Base-by-base conservation (phyloP, 2,113 vertebrate species). In the Sebastes schlegelii region DNA sequence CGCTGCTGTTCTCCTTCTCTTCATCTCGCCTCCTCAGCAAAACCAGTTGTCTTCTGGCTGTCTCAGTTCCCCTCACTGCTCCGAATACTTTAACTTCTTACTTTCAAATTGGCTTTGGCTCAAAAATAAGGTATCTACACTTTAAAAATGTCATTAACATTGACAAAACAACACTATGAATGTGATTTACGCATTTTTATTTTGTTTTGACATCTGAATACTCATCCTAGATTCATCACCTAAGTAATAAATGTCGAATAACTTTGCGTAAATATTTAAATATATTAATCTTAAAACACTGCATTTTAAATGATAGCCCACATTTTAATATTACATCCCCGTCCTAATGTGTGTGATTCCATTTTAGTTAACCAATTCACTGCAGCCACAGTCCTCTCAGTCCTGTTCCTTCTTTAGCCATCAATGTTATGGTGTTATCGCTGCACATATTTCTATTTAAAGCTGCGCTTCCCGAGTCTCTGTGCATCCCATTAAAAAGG, bases 401-500 rank as follows among this genome's bases (percentile, higher is more conserved):
- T 66, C 70, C 57, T 13, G 57, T 26, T 26, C 16, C 83, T 58
- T 64, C 82, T 77, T 74, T 49, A 75, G 57, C 76, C 79, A 82
- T 81, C 68, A 77, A 61, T 17, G 40, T 66, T 68, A 48, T 43
- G 82, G 77, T 42, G 73, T 93, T 90, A 92, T 91, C 81, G 21
- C 85, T 76, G 74, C 79, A 88, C 80, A 83, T 83, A 87, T 86
- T 93, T 92, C 85, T 94, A 93, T 94, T 94, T 93, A 91, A 97
- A 96, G 95, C 95, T 90, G 93, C 93, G 93, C 86, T 96, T 92
- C 95, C 95, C 94, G 93, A 80, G 93, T 92, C 94, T 94, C 92
- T 95, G 93, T 96, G 96, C 95, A 96, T 96, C 95, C 93, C 96
- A 97, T 97, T 97, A 97, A 97, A 97, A 96, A 95, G 93, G 93